Evolutionary conservation across 2,888 invertebrate species (phyloP).

Genomic region (Andrena bicolor): DNA sequence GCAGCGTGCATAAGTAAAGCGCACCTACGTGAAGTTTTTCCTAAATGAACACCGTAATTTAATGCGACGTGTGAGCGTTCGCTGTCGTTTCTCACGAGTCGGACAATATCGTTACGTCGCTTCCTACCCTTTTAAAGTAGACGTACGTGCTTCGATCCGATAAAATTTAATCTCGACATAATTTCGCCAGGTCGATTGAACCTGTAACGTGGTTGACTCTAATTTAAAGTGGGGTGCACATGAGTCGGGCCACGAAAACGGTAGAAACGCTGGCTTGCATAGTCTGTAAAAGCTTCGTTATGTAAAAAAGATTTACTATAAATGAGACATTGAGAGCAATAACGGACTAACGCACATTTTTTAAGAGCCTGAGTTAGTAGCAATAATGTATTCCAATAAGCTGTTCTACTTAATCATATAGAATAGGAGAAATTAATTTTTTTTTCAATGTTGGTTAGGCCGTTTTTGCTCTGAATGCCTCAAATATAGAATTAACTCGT

Average conservation of each 20-base stretch:
- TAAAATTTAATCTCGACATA: constrained; percentile 39
- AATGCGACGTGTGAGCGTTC: constrained; percentile 55
- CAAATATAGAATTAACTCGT: too few species aligned
- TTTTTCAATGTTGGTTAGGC: too few species aligned
- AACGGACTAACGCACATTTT: too few species aligned
- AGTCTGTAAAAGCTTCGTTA: too few species aligned
- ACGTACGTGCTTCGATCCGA: constrained; percentile 41
- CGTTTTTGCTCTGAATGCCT: too few species aligned
- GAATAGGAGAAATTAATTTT: too few species aligned
- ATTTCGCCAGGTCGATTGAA: constrained; percentile 37
- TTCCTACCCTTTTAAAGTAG: constrained; percentile 10
- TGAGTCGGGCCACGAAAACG: too few species aligned
- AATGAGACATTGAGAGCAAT: too few species aligned
- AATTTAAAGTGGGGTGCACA: neutral
- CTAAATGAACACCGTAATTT: constrained; percentile 51
- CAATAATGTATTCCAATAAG: too few species aligned
- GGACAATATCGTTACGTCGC: constrained; percentile 52
- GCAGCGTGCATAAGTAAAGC: constrained; percentile 43
- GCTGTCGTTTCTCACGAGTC: constrained; percentile 52
- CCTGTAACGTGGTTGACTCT: constrained; percentile 12
- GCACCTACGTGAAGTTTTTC: constrained; percentile 57
- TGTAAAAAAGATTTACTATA: too few species aligned
- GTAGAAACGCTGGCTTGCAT: too few species aligned
- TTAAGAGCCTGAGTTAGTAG: neutral
- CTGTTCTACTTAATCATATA: too few species aligned